Percentiles rank a stretch among this genome's conserved stretches.
These are phyloP conservation scores for Epinephelus awoara DNA, from an alignment of 2,797 vertebrate species.

Conservation along the genomic window DNA sequence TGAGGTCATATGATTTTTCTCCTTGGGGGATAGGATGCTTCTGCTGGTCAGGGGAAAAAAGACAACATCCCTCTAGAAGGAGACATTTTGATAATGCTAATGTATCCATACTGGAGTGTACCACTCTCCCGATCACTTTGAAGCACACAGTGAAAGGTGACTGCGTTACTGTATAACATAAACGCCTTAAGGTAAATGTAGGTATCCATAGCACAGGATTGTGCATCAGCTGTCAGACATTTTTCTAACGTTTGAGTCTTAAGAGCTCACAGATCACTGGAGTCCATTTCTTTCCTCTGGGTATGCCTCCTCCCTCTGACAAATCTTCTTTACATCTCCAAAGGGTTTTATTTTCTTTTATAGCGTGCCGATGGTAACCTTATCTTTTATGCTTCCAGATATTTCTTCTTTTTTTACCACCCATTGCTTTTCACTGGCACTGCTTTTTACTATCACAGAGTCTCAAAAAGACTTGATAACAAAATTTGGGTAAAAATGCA, in stretches of 20 bases:
- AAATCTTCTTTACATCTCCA: constrained; percentile 45
- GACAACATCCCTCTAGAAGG: constrained; percentile 10
- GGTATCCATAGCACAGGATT: not conserved
- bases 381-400: constrained; percentile 44
- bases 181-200: constrained; percentile 16
- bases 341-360: constrained; percentile 26
- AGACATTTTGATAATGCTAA: constrained; percentile 19
- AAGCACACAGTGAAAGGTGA: constrained; percentile 26
- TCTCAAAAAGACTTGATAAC: constrained; percentile 34
- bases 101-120: constrained; percentile 14
- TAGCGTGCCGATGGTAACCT: constrained; percentile 18
- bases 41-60: constrained; percentile 21
- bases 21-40: constrained; percentile 5
- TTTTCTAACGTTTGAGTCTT: not conserved
- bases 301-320: constrained; percentile 22
- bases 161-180: constrained; percentile 8
- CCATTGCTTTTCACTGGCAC: constrained; percentile 13
- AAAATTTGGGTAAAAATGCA: constrained; percentile 36
- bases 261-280: constrained; percentile 21
- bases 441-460: constrained; percentile 21
- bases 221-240: constrained; percentile 16
- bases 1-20: constrained; percentile 29
- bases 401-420: constrained; percentile 30
- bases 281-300: constrained; percentile 32
- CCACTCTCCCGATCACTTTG: constrained; percentile 23